Base-by-base conservation (phyloP, 2,888 invertebrate genomes). In the Tethea ocularis region DNA sequence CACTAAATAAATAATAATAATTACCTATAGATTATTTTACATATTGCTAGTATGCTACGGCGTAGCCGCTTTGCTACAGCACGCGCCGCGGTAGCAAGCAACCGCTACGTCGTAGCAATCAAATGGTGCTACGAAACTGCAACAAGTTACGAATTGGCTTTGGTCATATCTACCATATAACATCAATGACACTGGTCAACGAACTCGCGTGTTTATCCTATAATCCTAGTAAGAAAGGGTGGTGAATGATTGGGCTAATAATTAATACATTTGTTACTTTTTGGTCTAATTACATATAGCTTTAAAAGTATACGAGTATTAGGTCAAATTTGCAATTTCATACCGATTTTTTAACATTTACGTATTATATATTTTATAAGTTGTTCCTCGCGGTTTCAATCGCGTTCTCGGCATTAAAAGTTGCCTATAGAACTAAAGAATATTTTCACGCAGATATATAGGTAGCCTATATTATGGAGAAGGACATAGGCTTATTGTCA, bases 111-210 rank as follows among this genome's bases (percentile, higher is more conserved):
- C 41, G 41, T 41, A 41, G 41, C 41, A 17, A 0, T n/a, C 6
- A 17, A 41, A 3, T 13, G 1, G 7, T 1, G 41, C 6, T 17
- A 33, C 33, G 13, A 3, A 33, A 33, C 33, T 13, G 33, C 33
- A 33, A 41, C 17, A 17, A 7, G 13, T 1, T 33, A 33, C 33
- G 33, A 33, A 13, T 29, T 5, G 2, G 29, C 29, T 29, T 29
- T 8, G 29, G 11, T 8, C 29, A 41, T 41, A 41, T 41, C 41
- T 46, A 46, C 10, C n/a, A 6, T 15, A 10, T 10, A 20, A 46
- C 46, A 46, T 46, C 46, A 20, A 46, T 46, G 46, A 2, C 46
- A 46, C n/a, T 46, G 46, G 46, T 46, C 46, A 46, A 46, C 20
- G 46, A 20, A 46, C 46, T 46, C 41, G 17, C 41, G 17, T 8